Conservation (phyloP, 1,140 invertebrate species). For the Colletes gigas region DNA sequence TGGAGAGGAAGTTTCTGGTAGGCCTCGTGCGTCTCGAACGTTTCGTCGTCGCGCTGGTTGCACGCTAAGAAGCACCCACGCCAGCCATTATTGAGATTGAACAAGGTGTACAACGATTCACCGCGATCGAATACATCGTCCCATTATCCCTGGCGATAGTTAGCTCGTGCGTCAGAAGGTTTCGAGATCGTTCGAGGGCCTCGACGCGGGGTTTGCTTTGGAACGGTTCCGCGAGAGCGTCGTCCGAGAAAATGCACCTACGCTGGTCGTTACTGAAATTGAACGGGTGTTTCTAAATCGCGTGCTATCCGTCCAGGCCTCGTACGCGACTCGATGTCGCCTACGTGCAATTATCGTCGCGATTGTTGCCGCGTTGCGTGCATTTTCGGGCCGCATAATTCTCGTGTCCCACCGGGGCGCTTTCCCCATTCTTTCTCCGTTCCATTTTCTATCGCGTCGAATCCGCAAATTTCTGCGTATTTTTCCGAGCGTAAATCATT, state of each 20-base stretch:
- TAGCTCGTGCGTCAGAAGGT: neutral
- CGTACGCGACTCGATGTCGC: slow-evolving; percentile 30
- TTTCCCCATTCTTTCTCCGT: neutral
- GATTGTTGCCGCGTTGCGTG: slow-evolving; percentile 21
- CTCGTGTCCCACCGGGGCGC: neutral
- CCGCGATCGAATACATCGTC: no score
- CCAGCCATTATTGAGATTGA: no score
- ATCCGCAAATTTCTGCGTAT: no score
- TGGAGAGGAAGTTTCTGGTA: neutral
- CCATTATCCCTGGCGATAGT: neutral
- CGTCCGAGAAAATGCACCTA: slow-evolving; percentile 21
- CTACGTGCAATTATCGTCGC: slow-evolving; percentile 23
- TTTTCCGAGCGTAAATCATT: no score
- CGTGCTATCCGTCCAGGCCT: neutral
- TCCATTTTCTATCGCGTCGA: neutral
- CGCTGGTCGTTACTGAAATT: slow-evolving; percentile 8
- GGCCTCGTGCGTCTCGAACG: neutral
- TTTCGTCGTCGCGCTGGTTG: no score
- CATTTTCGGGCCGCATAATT: neutral
- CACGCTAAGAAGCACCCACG: no score
- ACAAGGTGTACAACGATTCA: no score
- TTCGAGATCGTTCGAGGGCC: neutral
- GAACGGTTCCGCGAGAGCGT: neutral
- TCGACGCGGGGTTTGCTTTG: neutral
- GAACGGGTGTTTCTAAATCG: slow-evolving; percentile 15